These are phyloP conservation scores for Gryllus bimaculatus DNA, from an alignment of 1,140 invertebrate species.

Conservation along the genomic window DNA sequence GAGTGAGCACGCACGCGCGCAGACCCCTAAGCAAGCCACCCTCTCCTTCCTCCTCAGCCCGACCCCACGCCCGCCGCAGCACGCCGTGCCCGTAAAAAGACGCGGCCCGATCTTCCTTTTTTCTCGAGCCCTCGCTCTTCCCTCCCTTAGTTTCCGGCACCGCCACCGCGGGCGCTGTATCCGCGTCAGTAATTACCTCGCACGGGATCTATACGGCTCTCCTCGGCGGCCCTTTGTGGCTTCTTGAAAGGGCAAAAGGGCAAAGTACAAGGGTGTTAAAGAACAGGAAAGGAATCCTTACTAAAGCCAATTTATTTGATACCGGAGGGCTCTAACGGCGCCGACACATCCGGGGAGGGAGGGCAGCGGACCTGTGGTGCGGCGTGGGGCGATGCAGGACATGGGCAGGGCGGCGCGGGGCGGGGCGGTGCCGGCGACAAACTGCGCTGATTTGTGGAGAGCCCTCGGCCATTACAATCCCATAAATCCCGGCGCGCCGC, in stretches of 20 bases:
- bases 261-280: constrained; percentile 1
- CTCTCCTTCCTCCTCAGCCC: no score
- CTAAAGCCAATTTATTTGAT: constrained; percentile 5
- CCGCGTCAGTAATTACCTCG: constrained; percentile 2
- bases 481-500: background rate
- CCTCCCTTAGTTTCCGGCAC: background rate
- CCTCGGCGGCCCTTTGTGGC: background rate
- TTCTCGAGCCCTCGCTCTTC: background rate
- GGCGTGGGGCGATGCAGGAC: background rate
- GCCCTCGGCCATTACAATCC: background rate
- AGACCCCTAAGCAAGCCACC: no score
- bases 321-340: background rate
- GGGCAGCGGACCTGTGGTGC: background rate
- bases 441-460: constrained; percentile 3
- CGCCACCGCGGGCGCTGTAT: background rate
- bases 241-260: constrained; percentile 3
- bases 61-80: background rate
- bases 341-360: background rate
- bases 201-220: background rate
- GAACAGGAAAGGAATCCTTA: constrained; percentile 4
- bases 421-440: background rate
- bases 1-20: no score
- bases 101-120: background rate
- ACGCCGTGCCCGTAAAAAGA: background rate
- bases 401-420: background rate